phyloP scores from a whole-genome alignment of 2,888 invertebrate genomes.

The Epirrita christyi region DNA sequence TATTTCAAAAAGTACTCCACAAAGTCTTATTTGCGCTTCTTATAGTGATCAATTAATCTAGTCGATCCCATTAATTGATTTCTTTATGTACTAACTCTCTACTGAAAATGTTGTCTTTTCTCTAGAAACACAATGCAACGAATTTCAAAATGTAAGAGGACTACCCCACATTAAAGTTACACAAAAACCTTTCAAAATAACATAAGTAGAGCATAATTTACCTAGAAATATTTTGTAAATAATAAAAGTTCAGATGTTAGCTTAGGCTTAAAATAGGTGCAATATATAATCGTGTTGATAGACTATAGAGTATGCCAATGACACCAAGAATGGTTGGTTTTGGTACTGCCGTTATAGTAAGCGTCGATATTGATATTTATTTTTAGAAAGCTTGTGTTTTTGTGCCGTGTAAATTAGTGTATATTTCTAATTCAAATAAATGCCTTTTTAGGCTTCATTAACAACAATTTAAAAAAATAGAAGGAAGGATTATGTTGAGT shows the following conservation, averaged over 20 bases:
- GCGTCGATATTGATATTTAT: constrained; percentile 47
- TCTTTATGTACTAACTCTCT: too few species aligned
- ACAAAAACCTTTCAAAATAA: constrained; percentile 29
- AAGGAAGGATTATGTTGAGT: neutral
- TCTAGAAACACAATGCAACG: constrained; percentile 16
- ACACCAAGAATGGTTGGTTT: constrained; percentile 29
- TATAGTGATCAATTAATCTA: too few species aligned
- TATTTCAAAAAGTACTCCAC: too few species aligned
- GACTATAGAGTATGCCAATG: constrained; percentile 31
- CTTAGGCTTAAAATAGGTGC: constrained; percentile 46
- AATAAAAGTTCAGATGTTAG: constrained; percentile 46
- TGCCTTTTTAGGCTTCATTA: constrained; percentile 27
- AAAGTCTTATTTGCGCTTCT: too few species aligned
- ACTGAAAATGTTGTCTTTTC: neutral
- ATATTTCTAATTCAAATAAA: constrained; percentile 12
- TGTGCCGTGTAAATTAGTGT: constrained; percentile 21
- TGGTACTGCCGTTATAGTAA: constrained; percentile 61
- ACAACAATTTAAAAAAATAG: constrained; percentile 4
- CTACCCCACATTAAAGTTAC: constrained; percentile 33
- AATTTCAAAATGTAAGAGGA: constrained; percentile 15
- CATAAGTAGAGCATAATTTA: constrained; percentile 34
- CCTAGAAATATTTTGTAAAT: constrained; percentile 50
- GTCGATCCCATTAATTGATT: too few species aligned
- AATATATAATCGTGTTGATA: constrained; percentile 28
- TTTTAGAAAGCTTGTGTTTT: constrained; percentile 51